Evolutionary conservation across 2,113 vertebrate species (phyloP).

Genomic region (Psittacula cyanocephala): DNA sequence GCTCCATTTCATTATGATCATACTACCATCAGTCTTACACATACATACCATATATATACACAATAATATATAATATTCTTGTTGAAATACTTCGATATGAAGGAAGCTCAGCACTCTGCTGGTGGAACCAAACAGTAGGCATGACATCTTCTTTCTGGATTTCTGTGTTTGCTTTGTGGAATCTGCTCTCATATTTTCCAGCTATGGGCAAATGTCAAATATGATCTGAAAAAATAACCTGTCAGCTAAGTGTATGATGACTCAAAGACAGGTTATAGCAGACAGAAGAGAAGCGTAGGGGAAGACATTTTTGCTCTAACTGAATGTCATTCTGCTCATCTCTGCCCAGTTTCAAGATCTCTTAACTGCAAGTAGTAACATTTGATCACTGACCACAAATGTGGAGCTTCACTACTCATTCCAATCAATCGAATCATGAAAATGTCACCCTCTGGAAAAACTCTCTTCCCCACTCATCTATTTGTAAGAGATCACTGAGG

Average conservation of each 20-base stretch:
- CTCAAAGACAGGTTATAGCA: not conserved
- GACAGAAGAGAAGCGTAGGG: not conserved
- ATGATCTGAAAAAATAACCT: not conserved
- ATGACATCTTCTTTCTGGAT: not conserved
- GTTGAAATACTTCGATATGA: not conserved
- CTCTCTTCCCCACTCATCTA: not conserved
- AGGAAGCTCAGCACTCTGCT: not conserved
- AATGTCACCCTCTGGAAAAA: not conserved
- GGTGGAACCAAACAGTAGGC: not conserved
- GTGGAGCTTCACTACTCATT: not conserved
- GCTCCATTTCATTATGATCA: not conserved
- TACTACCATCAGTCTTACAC: not conserved
- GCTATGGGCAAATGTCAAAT: not conserved
- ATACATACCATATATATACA: not conserved
- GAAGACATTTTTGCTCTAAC: not conserved
- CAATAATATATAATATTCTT: not conserved
- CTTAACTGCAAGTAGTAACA: not conserved
- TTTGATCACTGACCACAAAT: not conserved
- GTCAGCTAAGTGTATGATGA: not conserved
- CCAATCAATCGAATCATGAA: not conserved
- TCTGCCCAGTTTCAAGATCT: not conserved
- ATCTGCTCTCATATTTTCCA: not conserved
- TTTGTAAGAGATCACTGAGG: not conserved
- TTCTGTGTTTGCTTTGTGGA: not conserved
- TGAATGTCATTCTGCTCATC: not conserved